phyloP scores from a whole-genome alignment of 2,797 vertebrate genomes.

The Alauda arvensis region DNA sequence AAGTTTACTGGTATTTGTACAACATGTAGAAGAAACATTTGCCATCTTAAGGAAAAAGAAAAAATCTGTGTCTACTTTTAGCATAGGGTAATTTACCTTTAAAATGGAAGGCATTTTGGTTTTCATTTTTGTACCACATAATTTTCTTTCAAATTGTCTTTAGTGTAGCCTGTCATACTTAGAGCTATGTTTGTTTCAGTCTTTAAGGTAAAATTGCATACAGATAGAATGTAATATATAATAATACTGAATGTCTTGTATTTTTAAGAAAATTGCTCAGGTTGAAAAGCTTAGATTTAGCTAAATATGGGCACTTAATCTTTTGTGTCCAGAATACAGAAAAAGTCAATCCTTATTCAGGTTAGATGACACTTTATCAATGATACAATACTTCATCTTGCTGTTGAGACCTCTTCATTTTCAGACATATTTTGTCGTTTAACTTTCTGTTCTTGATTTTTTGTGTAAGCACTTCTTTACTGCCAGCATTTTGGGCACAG shows the following conservation, averaged over 20 bases:
- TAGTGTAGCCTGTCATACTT: conserved; percentile 34
- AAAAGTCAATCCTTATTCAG: conserved; percentile 21
- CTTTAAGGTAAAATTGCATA: conserved; percentile 17
- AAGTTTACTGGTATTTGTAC: conserved; percentile 72
- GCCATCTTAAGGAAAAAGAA: background rate
- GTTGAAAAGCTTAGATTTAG: conserved; percentile 21
- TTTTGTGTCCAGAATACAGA: conserved; percentile 3
- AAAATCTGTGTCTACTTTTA: conserved; percentile 28
- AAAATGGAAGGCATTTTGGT: conserved; percentile 2
- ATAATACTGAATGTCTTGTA: conserved; percentile 38
- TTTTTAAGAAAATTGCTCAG: conserved; percentile 55
- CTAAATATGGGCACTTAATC: background rate
- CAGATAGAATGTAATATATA: conserved; percentile 40
- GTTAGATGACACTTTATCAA: conserved; percentile 6
- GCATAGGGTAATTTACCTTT: conserved; percentile 11
- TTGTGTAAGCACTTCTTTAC: background rate
- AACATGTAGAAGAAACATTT: conserved; percentile 56
- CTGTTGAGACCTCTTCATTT: background rate
- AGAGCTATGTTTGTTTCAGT: background rate
- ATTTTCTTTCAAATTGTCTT: conserved; percentile 16
- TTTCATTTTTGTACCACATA: conserved; percentile 19
- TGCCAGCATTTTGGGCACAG: background rate
- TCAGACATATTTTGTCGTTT: background rate
- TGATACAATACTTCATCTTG: background rate
- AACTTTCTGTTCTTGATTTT: background rate